Conservation (phyloP, 2,888 invertebrate genomes). For the Cheilosia pagana region DNA sequence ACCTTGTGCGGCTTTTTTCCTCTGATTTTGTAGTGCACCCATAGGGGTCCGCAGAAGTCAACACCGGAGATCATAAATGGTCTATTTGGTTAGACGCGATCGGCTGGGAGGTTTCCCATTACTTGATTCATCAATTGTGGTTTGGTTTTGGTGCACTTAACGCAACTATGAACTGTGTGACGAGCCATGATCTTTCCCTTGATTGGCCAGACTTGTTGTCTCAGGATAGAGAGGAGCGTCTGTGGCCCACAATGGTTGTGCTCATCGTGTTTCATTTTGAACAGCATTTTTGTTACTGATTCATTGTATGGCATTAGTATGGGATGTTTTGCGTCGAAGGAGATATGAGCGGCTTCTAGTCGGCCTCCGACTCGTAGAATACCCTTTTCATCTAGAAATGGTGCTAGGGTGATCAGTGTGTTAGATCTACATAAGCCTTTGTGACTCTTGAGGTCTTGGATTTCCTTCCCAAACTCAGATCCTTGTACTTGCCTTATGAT, state of each 20-base stretch:
- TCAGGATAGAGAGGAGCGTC: too few species aligned
- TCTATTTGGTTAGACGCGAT: too few species aligned
- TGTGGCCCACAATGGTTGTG: not conserved
- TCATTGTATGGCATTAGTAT: not conserved
- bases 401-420: not conserved
- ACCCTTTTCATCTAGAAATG: not conserved
- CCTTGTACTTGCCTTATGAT: conserved; percentile 1
- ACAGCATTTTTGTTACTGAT: not conserved
- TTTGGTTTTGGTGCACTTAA: too few species aligned
- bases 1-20: too few species aligned
- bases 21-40: too few species aligned
- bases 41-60: too few species aligned
- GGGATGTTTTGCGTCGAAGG: conserved; percentile 2
- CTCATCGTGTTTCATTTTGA: not conserved
- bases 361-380: conserved; percentile 8
- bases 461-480: not conserved
- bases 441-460: not conserved
- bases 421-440: not conserved
- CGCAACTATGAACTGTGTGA: too few species aligned
- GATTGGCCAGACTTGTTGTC: too few species aligned
- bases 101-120: too few species aligned
- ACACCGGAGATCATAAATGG: too few species aligned
- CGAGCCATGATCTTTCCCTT: too few species aligned
- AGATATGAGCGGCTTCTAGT: not conserved
- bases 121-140: too few species aligned